A percentile compares a stretch with the other conserved stretches of the same genome.
These are phyloP conservation scores for Antedon mediterranea DNA, from an alignment of 53 echinoderm and acorn worm species.

Conservation along the genomic window DNA sequence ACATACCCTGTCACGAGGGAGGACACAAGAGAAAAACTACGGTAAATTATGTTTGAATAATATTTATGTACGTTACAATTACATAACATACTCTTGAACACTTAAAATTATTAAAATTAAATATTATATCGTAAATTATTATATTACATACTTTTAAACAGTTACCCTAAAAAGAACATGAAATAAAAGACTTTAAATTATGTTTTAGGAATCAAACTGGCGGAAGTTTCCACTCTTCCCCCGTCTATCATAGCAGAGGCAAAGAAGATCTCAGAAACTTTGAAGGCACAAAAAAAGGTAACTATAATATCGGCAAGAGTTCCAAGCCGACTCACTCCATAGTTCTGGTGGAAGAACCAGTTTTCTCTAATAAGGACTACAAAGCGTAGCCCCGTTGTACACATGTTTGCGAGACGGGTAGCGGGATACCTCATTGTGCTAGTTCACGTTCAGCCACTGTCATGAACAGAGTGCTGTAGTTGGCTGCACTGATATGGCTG, in stretches of 20 bases:
- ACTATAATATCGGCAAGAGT: neutral
- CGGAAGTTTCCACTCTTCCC: slow-evolving; percentile 74
- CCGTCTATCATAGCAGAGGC: slow-evolving; percentile 48
- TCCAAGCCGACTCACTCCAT: too few relatives aligned
- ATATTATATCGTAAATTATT: neutral
- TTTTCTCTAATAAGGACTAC: too few relatives aligned
- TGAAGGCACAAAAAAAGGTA: slow-evolving; percentile 45
- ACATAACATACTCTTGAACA: too few relatives aligned
- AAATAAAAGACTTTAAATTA: neutral
- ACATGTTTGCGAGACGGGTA: too few relatives aligned
- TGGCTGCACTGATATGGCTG: too few relatives aligned
- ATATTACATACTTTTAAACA: neutral
- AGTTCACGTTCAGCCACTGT: too few relatives aligned
- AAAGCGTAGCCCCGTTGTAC: too few relatives aligned
- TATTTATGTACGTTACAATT: neutral
- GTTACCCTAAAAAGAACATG: too few relatives aligned
- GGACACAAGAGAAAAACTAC: slow-evolving; percentile 77
- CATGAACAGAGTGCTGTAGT: too few relatives aligned
- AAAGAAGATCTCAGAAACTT: slow-evolving; percentile 37
- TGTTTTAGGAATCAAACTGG: slow-evolving; percentile 77
- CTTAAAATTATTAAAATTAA: neutral
- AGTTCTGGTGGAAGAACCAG: too few relatives aligned
- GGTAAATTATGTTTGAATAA: slow-evolving; percentile 29
- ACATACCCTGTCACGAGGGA: slow-evolving; percentile 68
- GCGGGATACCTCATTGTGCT: too few relatives aligned